These are phyloP conservation scores for Ellobius talpinus DNA, from an alignment of 2,113 vertebrate species.

Conservation along the genomic window DNA sequence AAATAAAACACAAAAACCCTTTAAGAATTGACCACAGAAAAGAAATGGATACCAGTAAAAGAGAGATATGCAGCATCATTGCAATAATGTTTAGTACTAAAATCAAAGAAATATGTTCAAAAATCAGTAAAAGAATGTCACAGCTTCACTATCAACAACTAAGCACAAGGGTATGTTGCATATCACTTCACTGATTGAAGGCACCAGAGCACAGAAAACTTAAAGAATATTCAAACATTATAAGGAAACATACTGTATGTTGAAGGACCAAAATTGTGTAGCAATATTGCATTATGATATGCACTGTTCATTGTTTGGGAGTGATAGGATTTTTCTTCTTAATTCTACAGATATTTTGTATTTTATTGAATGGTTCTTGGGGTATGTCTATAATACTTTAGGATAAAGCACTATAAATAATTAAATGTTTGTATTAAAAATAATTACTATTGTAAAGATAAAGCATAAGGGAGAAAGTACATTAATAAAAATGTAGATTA, in stretches of 20 bases:
- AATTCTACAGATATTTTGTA: neutral
- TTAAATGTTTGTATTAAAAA: neutral
- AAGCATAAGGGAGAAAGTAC: neutral
- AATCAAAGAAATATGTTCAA: neutral
- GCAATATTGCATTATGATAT: neutral
- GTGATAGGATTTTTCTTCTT: neutral
- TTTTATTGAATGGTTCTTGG: neutral
- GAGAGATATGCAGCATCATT: neutral
- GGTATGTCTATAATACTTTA: neutral
- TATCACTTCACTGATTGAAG: fast-evolving
- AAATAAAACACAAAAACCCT: neutral
- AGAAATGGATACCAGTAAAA: neutral
- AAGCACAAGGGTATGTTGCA: neutral
- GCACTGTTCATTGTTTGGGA: neutral
- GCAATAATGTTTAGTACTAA: neutral
- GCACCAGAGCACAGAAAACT: neutral
- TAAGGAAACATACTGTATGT: neutral
- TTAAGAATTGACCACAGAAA: neutral
- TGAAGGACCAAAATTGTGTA: neutral
- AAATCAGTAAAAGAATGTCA: neutral
- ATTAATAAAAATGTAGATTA: neutral
- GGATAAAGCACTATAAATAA: neutral
- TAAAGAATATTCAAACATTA: neutral
- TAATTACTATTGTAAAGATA: neutral
- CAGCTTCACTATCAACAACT: neutral